These are phyloP conservation scores for Acyrthosiphon pisum DNA, from an alignment of 1,140 invertebrate genomes.

Conservation along the genomic window DNA sequence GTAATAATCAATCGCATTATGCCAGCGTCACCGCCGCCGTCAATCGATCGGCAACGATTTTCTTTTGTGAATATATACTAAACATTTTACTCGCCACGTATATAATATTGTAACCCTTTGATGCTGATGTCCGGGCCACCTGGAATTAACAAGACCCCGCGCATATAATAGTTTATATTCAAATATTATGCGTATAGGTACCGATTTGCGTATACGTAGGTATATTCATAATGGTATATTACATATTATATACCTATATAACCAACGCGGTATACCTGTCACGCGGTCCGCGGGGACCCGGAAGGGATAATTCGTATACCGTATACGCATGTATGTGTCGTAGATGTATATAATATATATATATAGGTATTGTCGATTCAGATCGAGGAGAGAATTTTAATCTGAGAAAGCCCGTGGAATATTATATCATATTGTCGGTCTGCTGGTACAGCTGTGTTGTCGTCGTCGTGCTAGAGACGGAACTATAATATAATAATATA, in stretches of 20 bases:
- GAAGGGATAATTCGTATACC: background rate
- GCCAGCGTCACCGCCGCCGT: background rate
- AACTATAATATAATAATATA: background rate
- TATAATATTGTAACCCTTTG: constrained; percentile 21
- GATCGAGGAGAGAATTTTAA: background rate
- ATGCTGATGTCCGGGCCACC: background rate
- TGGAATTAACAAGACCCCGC: background rate
- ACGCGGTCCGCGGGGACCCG: background rate
- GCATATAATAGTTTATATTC: background rate
- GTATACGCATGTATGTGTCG: background rate
- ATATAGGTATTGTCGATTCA: background rate
- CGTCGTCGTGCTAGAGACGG: background rate
- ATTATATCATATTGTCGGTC: background rate
- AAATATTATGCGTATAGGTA: background rate
- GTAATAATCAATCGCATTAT: background rate
- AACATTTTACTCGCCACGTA: background rate
- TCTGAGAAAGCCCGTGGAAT: constrained; percentile 7
- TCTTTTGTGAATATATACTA: constrained; percentile 32
- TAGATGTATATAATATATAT: background rate
- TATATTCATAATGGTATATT: background rate
- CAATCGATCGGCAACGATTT: constrained; percentile 33
- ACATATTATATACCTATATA: too few species aligned
- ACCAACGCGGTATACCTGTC: background rate
- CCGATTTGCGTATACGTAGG: background rate
- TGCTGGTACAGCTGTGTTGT: background rate